Percentiles rank a stretch among this genome's conserved stretches.
These are phyloP conservation scores for Hyalella azteca DNA, from an alignment of 2,888 invertebrate genomes.

Conservation along the genomic window DNA sequence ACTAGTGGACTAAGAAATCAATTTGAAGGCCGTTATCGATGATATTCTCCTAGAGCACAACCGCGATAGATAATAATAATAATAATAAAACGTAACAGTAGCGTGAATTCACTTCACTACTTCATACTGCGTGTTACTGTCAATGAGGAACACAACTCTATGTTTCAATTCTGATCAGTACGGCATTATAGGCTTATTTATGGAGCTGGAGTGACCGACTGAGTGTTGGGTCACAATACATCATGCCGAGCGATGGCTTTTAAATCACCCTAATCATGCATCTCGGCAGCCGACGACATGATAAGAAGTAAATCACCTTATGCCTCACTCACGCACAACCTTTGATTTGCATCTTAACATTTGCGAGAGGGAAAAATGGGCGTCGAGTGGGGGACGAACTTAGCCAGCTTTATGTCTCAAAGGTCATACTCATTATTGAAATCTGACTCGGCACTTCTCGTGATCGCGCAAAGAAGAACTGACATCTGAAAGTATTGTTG, in stretches of 20 bases:
- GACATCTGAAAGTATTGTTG: too few species aligned
- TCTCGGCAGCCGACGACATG: not conserved
- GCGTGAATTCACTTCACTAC: too few species aligned
- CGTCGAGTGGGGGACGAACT: not conserved
- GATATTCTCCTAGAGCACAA: too few species aligned
- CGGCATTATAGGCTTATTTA: not conserved
- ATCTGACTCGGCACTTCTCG: not conserved
- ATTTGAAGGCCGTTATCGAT: too few species aligned
- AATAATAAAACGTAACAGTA: too few species aligned
- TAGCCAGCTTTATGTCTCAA: not conserved
- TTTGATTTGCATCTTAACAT: constrained; percentile 35
- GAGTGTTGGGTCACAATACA: not conserved
- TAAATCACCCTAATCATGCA: not conserved
- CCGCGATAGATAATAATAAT: too few species aligned
- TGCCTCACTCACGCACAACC: constrained; percentile 15
- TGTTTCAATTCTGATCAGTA: too few species aligned
- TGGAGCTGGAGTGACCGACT: not conserved
- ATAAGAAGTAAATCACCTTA: constrained; percentile 15
- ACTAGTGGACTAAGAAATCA: too few species aligned
- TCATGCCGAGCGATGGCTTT: not conserved
- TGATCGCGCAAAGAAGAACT: too few species aligned
- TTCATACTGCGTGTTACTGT: too few species aligned
- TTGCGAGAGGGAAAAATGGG: constrained; percentile 2
- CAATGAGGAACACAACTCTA: too few species aligned
- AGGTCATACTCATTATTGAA: constrained; percentile 11